phyloP scores from a whole-genome alignment of 2,113 vertebrate genomes.

The Phocoena phocoena region DNA sequence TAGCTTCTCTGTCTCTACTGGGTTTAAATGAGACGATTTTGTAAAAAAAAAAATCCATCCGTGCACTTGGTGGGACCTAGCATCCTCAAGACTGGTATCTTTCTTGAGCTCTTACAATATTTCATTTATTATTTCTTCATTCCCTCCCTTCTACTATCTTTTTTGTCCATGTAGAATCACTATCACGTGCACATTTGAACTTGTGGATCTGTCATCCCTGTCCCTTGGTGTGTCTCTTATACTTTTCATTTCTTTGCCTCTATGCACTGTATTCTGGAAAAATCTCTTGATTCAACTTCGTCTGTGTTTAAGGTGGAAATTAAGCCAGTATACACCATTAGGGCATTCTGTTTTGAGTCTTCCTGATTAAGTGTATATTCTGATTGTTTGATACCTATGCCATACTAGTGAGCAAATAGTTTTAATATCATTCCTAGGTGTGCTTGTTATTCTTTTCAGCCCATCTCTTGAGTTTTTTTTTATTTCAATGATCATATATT shows the following conservation, averaged over 20 bases:
- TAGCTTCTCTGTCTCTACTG: neutral
- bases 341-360: neutral
- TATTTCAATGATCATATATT: neutral
- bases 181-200: neutral
- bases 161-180: neutral
- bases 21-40: neutral
- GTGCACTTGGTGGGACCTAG: neutral
- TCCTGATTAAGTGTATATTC: neutral
- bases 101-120: conserved; percentile 22
- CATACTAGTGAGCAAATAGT: conserved; percentile 1
- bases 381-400: neutral
- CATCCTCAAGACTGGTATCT: neutral
- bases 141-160: neutral
- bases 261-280: conserved; percentile 2
- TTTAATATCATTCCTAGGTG: neutral
- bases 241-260: neutral
- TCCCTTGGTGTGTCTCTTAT: neutral
- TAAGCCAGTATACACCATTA: neutral
- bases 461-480: neutral
- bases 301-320: conserved; percentile 5
- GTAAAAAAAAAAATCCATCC: neutral
- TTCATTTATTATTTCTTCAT: neutral
- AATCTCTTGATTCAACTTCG: neutral
- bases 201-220: neutral
- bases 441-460: neutral